Evolutionary conservation across 2,888 invertebrate species (phyloP), one percentile per base, ranked within the genome.

Genomic region (Lamellibrachia columna): DNA sequence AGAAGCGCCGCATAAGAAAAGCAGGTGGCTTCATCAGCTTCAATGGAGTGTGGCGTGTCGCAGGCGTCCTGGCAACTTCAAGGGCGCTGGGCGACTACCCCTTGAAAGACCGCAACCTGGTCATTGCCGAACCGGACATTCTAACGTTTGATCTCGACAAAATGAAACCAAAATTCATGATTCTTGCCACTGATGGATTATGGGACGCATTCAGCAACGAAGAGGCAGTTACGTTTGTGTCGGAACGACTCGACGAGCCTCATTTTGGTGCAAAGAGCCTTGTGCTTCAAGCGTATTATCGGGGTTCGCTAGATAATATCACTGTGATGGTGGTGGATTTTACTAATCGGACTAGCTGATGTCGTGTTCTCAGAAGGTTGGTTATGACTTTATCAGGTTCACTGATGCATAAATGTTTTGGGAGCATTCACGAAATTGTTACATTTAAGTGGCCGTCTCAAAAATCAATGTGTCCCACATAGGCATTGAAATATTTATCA

Each of bases 191-290:
- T 0, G 99, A 99, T 97, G 99, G 99, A 2, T 97, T 99, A 60
- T 99, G 99, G 99, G 99, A 99, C 96, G 98, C 98, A 52, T 99
- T 99, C 96, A 97, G 98, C 91, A 99, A 99, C 96, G 99, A 99
- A 96, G 99, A 99, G 96, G 99, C 99, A 8, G 98, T 99, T 22
- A 98, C 98, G 95, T 99, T 98, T 96, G 98, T 99, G 92, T 98
- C 98, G 96, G 98, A 98, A 95, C 97, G 98, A 95, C 97, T 99
- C 90, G 97, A 98, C 95, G 98, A 99, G 97, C 97, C 98, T 6
- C 98, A 98, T 96, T 98, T 97, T 97, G 99, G 99, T 94, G 99
- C 99, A 92, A 98, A 98, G 97, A 98, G 98, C 96, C 97, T 99
- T 94, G 98, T 98, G 52, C 97, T 98, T 94, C 98, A 99, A 97